phyloP scores from a whole-genome alignment of 2,888 invertebrate genomes.

The Galerucella pusilla region DNA sequence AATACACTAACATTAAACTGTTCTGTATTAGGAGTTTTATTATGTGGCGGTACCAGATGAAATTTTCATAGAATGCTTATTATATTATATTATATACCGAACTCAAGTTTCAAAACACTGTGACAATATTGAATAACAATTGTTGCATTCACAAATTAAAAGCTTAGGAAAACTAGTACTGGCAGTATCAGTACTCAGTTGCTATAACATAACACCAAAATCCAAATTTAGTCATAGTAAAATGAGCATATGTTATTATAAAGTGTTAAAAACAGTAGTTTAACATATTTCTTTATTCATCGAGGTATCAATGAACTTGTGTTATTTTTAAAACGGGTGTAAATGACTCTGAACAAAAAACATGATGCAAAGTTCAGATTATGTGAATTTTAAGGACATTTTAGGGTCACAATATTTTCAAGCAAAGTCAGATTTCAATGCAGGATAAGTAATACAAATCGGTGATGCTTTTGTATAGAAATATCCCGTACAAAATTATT shows the following conservation, averaged over 20 bases:
- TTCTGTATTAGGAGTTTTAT: too few species aligned
- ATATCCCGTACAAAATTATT: neutral
- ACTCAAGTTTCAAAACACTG: neutral
- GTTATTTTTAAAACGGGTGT: constrained; percentile 41
- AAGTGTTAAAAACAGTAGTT: constrained; percentile 14
- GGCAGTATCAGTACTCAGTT: neutral
- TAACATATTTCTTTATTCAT: constrained; percentile 45
- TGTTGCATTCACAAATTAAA: too few species aligned
- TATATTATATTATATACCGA: neutral
- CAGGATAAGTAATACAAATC: neutral
- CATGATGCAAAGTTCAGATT: constrained; percentile 34
- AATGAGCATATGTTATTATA: constrained; percentile 6
- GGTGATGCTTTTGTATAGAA: neutral
- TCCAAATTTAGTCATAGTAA: neutral
- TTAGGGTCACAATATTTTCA: constrained; percentile 26
- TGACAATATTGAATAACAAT: too few species aligned
- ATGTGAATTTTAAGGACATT: constrained; percentile 25
- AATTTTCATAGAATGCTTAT: too few species aligned
- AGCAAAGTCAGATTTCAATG: neutral
- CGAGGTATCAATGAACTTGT: constrained; percentile 42
- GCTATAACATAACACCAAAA: neutral
- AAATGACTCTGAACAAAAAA: constrained; percentile 44
- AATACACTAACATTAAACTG: too few species aligned
- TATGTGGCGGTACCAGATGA: too few species aligned
- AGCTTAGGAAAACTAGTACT: neutral